Percentiles rank a stretch among this genome's conserved stretches.
Conservation (phyloP, 2,888 invertebrate species). For the Aromia moschata region DNA sequence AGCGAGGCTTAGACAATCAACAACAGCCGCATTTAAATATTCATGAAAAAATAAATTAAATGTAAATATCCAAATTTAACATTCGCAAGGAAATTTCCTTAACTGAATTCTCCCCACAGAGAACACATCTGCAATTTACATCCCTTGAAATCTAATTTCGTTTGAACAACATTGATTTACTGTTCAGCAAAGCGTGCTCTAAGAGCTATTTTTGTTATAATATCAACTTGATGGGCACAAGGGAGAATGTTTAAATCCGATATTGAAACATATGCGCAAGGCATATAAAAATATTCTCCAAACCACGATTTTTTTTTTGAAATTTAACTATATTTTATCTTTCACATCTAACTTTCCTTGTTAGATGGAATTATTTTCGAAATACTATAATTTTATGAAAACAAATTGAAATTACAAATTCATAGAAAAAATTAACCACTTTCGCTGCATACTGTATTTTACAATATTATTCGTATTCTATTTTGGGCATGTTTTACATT, state of each 20-base stretch:
- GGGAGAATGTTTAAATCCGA: conserved; percentile 18
- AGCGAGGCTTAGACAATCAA: conserved; percentile 41
- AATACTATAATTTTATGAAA: no score
- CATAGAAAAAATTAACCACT: no score
- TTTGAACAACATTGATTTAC: conserved; percentile 51
- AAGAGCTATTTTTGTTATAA: conserved; percentile 56
- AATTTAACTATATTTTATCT: no score
- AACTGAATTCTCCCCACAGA: conserved; percentile 45
- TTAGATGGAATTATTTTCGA: no score
- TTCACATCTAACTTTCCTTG: no score
- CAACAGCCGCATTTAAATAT: conserved; percentile 48
- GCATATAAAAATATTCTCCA: no score
- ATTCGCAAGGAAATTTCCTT: conserved; percentile 43
- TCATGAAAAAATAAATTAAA: conserved; percentile 53
- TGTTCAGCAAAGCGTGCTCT: conserved; percentile 50
- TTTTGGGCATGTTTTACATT: no score
- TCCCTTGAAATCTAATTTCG: conserved; percentile 52
- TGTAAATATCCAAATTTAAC: conserved; percentile 43
- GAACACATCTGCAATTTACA: conserved; percentile 54
- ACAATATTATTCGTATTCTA: no score
- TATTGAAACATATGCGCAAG: conserved; percentile 27
- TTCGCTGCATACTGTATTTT: no score
- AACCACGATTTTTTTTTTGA: no score
- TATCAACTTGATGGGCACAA: conserved; percentile 48
- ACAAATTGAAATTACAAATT: no score